Conservation (phyloP, 2,797 vertebrate genomes). For the Tokudaia muenninki region DNA sequence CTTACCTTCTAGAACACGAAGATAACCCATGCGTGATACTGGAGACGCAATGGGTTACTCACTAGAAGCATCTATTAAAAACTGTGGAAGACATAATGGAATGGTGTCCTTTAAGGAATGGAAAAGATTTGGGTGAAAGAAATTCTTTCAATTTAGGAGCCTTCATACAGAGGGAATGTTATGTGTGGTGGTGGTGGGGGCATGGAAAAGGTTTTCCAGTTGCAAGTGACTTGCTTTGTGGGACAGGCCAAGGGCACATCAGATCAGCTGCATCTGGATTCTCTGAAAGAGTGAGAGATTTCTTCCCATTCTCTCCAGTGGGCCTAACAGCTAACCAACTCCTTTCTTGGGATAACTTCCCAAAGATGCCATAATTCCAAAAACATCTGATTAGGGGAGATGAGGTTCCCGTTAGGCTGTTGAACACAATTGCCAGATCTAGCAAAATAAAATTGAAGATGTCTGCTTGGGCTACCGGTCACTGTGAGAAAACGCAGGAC, state of each 20-base stretch:
- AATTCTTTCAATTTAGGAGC: not conserved
- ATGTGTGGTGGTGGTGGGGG: not conserved
- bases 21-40: not conserved
- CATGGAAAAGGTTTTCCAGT: not conserved
- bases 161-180: not conserved
- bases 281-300: not conserved
- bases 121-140: not conserved
- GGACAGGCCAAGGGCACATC: accelerated
- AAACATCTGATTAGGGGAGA: not conserved
- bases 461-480: not conserved
- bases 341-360: not conserved
- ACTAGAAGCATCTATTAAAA: not conserved
- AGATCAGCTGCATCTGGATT: no score
- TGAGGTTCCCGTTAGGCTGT: not conserved
- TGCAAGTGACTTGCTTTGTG: no score
- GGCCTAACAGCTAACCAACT: not conserved
- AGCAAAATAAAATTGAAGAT: not conserved
- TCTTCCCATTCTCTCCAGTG: not conserved
- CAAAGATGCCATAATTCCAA: not conserved
- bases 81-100: not conserved
- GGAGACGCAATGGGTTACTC: not conserved
- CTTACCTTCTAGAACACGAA: not conserved
- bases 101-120: not conserved
- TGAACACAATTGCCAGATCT: not conserved
- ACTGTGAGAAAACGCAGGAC: not conserved